phyloP scores from a whole-genome alignment of 2,888 invertebrate genomes.

The Amphipoea lucens region DNA sequence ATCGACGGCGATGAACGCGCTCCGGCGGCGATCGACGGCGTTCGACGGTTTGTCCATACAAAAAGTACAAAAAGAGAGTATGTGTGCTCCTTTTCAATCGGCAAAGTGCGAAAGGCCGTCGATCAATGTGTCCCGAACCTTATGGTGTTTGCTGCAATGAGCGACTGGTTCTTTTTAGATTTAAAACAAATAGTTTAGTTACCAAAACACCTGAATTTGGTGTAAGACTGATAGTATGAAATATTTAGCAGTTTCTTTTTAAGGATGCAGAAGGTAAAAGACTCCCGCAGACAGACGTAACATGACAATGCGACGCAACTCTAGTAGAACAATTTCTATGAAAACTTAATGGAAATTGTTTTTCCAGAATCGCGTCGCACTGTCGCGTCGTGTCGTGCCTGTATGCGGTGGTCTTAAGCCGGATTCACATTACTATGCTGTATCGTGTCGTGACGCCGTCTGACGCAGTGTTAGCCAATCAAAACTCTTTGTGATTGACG shows the following conservation, averaged over 20 bases:
- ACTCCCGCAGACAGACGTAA: not conserved
- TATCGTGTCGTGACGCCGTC: not conserved
- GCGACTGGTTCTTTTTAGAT: not conserved
- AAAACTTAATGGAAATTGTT: too few species aligned
- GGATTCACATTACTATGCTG: not conserved
- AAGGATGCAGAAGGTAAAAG: not conserved
- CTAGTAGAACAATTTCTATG: too few species aligned
- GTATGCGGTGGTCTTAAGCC: not conserved
- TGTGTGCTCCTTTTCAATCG: too few species aligned
- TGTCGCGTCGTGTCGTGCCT: too few species aligned
- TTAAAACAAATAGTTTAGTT: not conserved
- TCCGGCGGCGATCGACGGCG: too few species aligned
- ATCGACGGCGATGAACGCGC: too few species aligned
- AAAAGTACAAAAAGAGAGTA: too few species aligned
- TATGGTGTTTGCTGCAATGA: not conserved
- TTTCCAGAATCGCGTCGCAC: too few species aligned
- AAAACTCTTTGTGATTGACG: not conserved
- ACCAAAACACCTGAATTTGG: constrained; percentile 1
- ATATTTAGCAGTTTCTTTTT: not conserved
- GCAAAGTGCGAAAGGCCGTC: too few species aligned
- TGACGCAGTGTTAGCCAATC: not conserved
- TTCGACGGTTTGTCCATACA: too few species aligned
- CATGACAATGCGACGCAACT: not conserved
- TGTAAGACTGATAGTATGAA: constrained; percentile 28
- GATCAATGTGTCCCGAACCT: too few species aligned